phyloP scores from a whole-genome alignment of 2,888 invertebrate species.

The Pediacus dermestoides region DNA sequence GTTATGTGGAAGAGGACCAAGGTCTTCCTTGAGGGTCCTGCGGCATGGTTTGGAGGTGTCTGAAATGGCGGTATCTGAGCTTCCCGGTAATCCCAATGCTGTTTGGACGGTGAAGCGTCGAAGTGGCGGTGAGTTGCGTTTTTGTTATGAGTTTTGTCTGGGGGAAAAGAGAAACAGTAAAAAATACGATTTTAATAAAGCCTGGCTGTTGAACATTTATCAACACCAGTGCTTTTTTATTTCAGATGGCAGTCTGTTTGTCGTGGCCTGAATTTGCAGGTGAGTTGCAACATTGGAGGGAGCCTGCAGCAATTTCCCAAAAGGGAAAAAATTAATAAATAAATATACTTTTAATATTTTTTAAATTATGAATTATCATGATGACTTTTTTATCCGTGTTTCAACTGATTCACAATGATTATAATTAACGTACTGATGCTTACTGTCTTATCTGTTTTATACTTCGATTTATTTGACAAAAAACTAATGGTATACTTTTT shows the following conservation, averaged over 20 bases:
- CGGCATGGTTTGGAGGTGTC: constrained; percentile 97
- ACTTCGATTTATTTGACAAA: no score
- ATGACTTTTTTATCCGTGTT: constrained; percentile 43
- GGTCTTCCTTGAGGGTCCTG: constrained; percentile 88
- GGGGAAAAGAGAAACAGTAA: constrained; percentile 6
- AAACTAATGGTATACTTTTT: no score
- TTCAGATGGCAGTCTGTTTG: constrained; percentile 32
- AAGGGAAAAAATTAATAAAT: constrained; percentile 10
- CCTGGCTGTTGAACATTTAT: constrained; percentile 62
- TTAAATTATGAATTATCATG: constrained; percentile 5
- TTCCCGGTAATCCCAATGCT: constrained; percentile 99
- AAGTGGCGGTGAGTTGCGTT: constrained; percentile 80
- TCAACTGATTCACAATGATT: constrained; percentile 48
- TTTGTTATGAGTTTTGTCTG: constrained; percentile 8
- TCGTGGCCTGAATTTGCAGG: constrained; percentile 15
- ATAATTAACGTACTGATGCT: constrained; percentile 33
- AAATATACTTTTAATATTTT: constrained; percentile 4
- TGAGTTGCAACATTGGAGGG: constrained; percentile 22
- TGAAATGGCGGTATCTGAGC: constrained; percentile 99
- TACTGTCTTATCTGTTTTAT: no score
- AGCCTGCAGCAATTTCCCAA: background rate
- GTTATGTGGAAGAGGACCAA: constrained; percentile 91
- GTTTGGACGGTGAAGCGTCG: constrained; percentile 98
- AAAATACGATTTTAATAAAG: constrained; percentile 43
- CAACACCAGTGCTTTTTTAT: constrained; percentile 82